phyloP scores from a whole-genome alignment of 2,113 vertebrate species.

The Dolichotis patagonum region DNA sequence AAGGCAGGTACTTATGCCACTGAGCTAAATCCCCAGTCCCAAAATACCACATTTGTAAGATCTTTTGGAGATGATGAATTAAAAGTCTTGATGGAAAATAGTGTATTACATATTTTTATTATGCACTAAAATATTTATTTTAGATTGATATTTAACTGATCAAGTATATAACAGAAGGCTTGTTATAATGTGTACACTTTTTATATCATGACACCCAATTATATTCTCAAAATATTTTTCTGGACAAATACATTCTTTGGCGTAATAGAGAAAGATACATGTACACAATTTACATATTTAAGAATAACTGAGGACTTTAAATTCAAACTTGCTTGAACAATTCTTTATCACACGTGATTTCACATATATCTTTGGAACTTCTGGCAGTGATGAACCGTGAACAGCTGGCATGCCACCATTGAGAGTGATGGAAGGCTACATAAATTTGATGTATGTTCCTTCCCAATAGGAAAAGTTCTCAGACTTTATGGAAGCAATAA shows the following conservation, averaged over 20 bases:
- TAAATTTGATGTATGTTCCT: constrained; percentile 43
- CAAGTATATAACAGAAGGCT: neutral
- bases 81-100: neutral
- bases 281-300: neutral
- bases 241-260: neutral
- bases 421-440: constrained; percentile 38
- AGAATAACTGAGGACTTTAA: neutral
- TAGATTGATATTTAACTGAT: neutral
- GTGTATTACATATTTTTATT: neutral
- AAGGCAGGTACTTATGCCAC: too few relatives aligned
- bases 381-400: constrained; percentile 55
- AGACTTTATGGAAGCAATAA: constrained; percentile 53
- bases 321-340: neutral
- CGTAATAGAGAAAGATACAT: neutral
- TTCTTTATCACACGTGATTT: neutral
- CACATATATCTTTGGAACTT: neutral
- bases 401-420: constrained; percentile 40
- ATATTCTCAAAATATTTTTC: neutral
- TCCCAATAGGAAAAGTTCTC: constrained; percentile 50
- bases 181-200: neutral
- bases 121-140: neutral
- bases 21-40: too few relatives aligned
- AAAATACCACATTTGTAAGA: neutral
- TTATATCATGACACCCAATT: neutral
- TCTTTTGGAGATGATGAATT: neutral